These are phyloP conservation scores for Drosophila bifasciata DNA, from an alignment of 1,140 invertebrate species.

Conservation along the genomic window DNA sequence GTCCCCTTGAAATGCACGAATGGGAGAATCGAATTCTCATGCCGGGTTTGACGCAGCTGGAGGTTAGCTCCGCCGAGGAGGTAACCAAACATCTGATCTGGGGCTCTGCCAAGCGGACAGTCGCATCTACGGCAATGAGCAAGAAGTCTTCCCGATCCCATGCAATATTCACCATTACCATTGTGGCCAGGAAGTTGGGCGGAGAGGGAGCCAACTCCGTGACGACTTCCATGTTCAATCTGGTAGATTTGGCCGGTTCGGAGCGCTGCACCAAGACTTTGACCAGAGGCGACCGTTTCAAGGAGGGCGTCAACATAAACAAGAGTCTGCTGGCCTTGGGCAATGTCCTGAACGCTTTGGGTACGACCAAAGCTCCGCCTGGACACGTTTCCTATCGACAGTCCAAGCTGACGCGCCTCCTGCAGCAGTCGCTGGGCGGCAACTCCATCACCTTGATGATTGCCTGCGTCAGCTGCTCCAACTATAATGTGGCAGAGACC, in stretches of 20 bases:
- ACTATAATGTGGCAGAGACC: constrained; percentile 95
- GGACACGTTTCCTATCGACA: constrained; percentile 94
- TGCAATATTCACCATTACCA: constrained; percentile 95
- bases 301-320: constrained; percentile 87
- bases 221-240: constrained; percentile 91
- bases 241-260: constrained; percentile 97
- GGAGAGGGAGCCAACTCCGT: constrained; percentile 86
- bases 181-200: constrained; percentile 87
- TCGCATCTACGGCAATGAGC: constrained; percentile 97
- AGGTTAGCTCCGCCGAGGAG: constrained; percentile 86
- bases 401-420: constrained; percentile 94
- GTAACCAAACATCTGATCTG: constrained; percentile 88
- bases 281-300: constrained; percentile 92
- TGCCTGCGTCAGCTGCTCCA: constrained; percentile 95
- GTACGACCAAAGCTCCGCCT: constrained; percentile 85
- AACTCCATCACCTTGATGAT: constrained; percentile 97
- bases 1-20: constrained; percentile 93
- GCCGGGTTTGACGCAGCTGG: constrained; percentile 88
- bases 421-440: constrained; percentile 96
- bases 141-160: constrained; percentile 94
- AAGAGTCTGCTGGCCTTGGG: constrained; percentile 94
- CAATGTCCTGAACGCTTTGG: constrained; percentile 96
- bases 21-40: constrained; percentile 88
- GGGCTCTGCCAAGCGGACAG: constrained; percentile 91
- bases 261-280: constrained; percentile 96